Percentiles rank a stretch among this genome's conserved stretches.
phyloP scores from a whole-genome alignment of 2,888 invertebrate genomes.

The Gisinianus flammeolus region DNA sequence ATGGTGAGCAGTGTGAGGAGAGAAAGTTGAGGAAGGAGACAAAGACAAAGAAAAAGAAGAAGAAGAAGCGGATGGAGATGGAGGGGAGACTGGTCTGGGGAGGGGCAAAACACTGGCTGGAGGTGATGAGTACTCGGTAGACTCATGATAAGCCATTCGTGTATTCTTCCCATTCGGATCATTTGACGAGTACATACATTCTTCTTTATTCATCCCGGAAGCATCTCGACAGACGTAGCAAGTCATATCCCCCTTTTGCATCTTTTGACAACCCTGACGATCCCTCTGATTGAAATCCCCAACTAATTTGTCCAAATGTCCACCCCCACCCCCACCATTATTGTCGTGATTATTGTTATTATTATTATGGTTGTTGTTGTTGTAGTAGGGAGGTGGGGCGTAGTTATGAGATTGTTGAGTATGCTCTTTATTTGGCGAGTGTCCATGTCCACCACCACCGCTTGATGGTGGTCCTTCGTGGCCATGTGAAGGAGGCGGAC shows the following conservation, averaged over 20 bases:
- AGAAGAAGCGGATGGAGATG: neutral
- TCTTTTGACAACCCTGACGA: constrained; percentile 72
- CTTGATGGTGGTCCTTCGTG: no score
- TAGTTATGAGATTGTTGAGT: constrained; percentile 52
- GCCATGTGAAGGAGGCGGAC: constrained; percentile 25
- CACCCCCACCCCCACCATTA: neutral
- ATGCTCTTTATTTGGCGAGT: constrained; percentile 46
- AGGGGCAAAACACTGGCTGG: constrained; percentile 49
- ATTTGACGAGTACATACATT: constrained; percentile 78
- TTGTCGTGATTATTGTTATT: constrained; percentile 63
- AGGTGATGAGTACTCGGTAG: constrained; percentile 65
- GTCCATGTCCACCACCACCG: constrained; percentile 31
- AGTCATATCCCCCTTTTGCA: constrained; percentile 76
- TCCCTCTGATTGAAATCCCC: constrained; percentile 77
- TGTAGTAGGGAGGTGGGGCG: constrained; percentile 50
- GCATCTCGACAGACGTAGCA: constrained; percentile 78
- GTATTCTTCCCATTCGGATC: constrained; percentile 71
- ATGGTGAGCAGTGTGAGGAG: neutral
- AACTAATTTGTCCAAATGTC: constrained; percentile 72
- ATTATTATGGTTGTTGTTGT: constrained; percentile 19
- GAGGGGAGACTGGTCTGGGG: constrained; percentile 27
- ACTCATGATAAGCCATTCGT: constrained; percentile 72
- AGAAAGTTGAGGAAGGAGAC: neutral
- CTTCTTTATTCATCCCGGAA: constrained; percentile 74
- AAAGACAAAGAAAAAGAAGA: constrained; percentile 31